Conservation (phyloP, 2,113 vertebrate species). For the Tetrao urogallus region DNA sequence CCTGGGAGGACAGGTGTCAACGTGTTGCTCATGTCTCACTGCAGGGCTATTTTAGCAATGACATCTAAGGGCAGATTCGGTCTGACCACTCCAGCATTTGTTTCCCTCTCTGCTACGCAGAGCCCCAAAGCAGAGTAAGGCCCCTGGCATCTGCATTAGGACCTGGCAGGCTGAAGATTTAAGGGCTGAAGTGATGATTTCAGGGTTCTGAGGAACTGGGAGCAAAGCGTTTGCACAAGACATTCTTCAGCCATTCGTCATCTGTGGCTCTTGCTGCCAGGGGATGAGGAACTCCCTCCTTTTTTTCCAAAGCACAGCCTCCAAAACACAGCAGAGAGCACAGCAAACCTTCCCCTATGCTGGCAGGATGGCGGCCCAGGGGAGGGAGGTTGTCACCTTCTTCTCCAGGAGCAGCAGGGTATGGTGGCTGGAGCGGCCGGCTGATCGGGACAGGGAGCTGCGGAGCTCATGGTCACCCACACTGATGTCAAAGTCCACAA, state of each 20-base stretch:
- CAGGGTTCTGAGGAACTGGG: background rate
- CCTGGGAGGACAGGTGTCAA: background rate
- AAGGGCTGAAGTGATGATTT: background rate
- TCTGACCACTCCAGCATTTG: rapidly evolving
- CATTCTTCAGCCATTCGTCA: background rate
- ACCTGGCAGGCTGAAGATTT: background rate
- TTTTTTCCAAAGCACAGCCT: background rate
- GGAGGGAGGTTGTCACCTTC: slow-evolving; percentile 46
- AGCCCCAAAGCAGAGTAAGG: background rate
- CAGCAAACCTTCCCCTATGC: background rate
- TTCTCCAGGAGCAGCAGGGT: slow-evolving; percentile 53
- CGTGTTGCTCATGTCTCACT: rapidly evolving
- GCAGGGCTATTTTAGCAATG: rapidly evolving
- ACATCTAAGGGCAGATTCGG: background rate
- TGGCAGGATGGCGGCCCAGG: background rate
- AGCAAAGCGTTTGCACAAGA: rapidly evolving
- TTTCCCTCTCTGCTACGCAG: background rate
- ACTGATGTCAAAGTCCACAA: background rate
- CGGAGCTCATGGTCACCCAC: background rate
- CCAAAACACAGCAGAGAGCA: background rate
- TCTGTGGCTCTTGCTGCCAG: background rate
- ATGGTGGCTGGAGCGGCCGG: background rate
- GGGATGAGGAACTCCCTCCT: background rate
- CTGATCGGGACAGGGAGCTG: slow-evolving; percentile 7
- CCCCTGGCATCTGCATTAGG: background rate